Conservation (phyloP, 2,888 invertebrate genomes). For the Polyommatus icarus region DNA sequence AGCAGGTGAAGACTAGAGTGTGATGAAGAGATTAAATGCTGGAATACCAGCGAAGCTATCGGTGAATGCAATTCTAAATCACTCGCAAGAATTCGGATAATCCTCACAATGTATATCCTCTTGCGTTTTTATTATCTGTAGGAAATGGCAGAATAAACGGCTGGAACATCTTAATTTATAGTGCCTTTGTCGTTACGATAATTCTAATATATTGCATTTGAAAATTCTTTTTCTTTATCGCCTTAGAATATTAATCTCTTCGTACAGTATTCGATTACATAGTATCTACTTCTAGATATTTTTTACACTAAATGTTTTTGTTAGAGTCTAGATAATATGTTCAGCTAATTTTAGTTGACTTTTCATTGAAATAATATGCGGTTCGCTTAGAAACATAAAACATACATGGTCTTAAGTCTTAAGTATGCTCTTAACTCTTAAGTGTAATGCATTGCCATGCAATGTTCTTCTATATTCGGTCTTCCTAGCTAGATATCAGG, state of each 20-base stretch:
- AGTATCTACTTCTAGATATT: too few relatives aligned
- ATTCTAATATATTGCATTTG: slow-evolving; percentile 5
- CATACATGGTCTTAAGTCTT: background rate
- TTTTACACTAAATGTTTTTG: too few relatives aligned
- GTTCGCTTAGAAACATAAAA: background rate
- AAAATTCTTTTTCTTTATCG: background rate
- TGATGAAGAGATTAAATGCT: slow-evolving; percentile 34
- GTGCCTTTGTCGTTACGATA: slow-evolving; percentile 15
- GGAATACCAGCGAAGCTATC: slow-evolving; percentile 17
- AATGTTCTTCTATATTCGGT: slow-evolving; percentile 13
- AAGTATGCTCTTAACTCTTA: background rate
- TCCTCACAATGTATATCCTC: slow-evolving; percentile 6
- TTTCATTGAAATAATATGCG: background rate
- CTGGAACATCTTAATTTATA: slow-evolving; percentile 25
- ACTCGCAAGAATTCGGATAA: slow-evolving; percentile 12
- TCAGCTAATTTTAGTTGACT: too few relatives aligned
- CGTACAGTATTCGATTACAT: background rate
- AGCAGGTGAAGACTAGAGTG: background rate
- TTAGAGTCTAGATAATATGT: too few relatives aligned
- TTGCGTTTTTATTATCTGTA: background rate
- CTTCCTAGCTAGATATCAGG: slow-evolving; percentile 3
- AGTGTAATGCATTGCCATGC: background rate
- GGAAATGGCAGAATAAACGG: slow-evolving; percentile 22
- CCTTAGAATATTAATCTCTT: background rate
- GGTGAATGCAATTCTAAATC: slow-evolving; percentile 3